Percentiles rank a stretch among this genome's conserved stretches.
These are phyloP conservation scores for Peromyscus polionotus DNA, from an alignment of 2,113 vertebrate species.

Conservation along the genomic window DNA sequence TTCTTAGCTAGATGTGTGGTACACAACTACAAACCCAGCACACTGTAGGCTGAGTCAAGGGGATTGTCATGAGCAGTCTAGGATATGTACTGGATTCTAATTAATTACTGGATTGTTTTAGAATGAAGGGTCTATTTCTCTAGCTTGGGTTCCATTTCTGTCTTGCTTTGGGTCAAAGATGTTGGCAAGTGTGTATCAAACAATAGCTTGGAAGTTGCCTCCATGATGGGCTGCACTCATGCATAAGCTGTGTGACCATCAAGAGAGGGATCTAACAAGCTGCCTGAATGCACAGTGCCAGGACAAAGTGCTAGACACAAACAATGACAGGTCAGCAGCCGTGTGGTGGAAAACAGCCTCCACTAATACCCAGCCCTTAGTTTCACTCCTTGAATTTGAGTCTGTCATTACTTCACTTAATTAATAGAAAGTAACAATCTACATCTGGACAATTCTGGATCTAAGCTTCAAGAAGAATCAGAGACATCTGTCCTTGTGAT, in stretches of 20 bases:
- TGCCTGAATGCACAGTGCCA: fast-evolving
- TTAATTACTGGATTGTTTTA: background rate
- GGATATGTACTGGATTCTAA: background rate
- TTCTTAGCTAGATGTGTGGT: background rate
- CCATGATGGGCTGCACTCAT: background rate
- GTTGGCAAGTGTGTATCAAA: background rate
- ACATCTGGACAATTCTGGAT: background rate
- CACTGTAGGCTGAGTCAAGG: background rate
- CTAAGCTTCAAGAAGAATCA: background rate
- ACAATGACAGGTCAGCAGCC: background rate
- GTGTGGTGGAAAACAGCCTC: background rate
- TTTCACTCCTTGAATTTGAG: background rate
- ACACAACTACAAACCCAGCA: background rate
- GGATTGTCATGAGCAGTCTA: background rate
- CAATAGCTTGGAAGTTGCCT: background rate
- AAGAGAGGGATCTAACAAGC: fast-evolving
- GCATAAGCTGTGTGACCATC: background rate
- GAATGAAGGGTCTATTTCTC: background rate
- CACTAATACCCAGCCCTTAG: background rate
- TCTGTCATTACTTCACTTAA: background rate
- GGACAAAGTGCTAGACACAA: background rate
- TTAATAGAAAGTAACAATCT: background rate
- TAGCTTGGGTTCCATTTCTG: background rate
- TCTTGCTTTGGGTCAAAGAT: background rate
- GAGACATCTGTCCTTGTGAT: background rate